Evolutionary conservation across 2,888 invertebrate species (phyloP).

Genomic region (Dioctria rufipes): DNA sequence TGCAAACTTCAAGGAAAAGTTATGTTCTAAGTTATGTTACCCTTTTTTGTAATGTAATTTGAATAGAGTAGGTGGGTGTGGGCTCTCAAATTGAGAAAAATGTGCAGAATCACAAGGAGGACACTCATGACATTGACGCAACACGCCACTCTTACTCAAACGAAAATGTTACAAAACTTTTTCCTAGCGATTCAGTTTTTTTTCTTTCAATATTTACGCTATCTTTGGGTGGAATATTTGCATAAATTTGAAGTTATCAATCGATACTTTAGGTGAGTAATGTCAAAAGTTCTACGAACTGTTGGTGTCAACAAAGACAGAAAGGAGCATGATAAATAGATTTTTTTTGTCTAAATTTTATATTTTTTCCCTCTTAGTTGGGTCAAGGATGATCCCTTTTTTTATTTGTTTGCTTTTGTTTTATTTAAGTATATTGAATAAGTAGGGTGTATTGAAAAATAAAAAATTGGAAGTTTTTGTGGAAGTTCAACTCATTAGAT

Average conservation of each 20-base stretch:
- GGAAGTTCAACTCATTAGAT: no score
- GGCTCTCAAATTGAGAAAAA: constrained; percentile 7
- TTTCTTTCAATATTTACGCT: constrained; percentile 33
- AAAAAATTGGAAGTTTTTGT: no score
- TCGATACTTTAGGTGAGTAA: constrained; percentile 35
- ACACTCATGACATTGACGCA: neutral
- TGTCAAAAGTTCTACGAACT: constrained; percentile 34
- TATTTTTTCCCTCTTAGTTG: constrained; percentile 2
- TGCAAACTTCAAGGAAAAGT: constrained; percentile 39
- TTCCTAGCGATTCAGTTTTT: constrained; percentile 1
- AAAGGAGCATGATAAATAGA: constrained; percentile 28
- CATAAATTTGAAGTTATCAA: constrained; percentile 47
- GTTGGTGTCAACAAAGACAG: constrained; percentile 24
- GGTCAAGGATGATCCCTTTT: constrained; percentile 39
- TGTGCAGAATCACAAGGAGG: neutral
- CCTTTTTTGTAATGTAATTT: constrained; percentile 41
- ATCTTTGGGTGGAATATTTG: constrained; percentile 29
- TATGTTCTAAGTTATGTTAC: constrained; percentile 31
- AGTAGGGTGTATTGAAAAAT: no score
- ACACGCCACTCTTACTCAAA: neutral
- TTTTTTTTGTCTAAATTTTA: neutral
- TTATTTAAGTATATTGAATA: no score
- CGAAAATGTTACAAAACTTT: constrained; percentile 38
- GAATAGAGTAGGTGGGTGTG: constrained; percentile 35
- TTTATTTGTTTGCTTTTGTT: neutral